phyloP scores from a whole-genome alignment of 2,113 vertebrate species.

The Dicrurus megarhynchus region DNA sequence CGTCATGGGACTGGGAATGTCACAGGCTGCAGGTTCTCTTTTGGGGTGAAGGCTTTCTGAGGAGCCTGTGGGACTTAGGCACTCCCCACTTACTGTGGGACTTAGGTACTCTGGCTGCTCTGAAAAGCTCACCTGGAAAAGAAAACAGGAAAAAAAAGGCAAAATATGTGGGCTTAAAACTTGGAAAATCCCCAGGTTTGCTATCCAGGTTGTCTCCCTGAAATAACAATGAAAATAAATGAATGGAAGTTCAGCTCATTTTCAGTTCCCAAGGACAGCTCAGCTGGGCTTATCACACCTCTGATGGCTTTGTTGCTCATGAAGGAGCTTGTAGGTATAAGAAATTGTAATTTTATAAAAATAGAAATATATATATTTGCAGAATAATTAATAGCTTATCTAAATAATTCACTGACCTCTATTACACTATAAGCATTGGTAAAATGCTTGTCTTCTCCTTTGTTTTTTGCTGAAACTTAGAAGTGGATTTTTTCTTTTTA shows the following conservation, averaged over 20 bases:
- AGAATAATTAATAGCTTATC: slow-evolving; percentile 18
- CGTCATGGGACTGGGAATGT: not conserved
- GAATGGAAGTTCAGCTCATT: not conserved
- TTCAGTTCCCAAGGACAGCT: not conserved
- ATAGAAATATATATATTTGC: slow-evolving; percentile 56
- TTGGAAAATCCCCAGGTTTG: not conserved
- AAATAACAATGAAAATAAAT: not conserved
- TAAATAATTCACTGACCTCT: slow-evolving; percentile 31
- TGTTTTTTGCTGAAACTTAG: not conserved
- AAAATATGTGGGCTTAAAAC: not conserved
- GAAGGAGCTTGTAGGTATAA: slow-evolving; percentile 49
- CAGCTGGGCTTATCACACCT: not conserved
- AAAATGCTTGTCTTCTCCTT: slow-evolving; percentile 13
- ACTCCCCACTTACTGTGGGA: not conserved
- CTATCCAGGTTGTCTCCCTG: not conserved
- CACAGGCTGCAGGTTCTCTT: not conserved
- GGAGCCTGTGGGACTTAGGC: not conserved
- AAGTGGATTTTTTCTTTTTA: not conserved
- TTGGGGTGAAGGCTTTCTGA: not conserved
- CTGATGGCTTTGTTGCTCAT: slow-evolving; percentile 35
- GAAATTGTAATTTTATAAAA: slow-evolving; percentile 54
- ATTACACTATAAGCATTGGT: slow-evolving; percentile 1
- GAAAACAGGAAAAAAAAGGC: too few relatives aligned
- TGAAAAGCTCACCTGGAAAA: not conserved
- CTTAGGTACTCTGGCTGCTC: not conserved